A percentile compares a stretch with the other conserved stretches of the same genome.
These are phyloP conservation scores for Oryzias celebensis DNA, from an alignment of 2,113 vertebrate species.

Conservation along the genomic window DNA sequence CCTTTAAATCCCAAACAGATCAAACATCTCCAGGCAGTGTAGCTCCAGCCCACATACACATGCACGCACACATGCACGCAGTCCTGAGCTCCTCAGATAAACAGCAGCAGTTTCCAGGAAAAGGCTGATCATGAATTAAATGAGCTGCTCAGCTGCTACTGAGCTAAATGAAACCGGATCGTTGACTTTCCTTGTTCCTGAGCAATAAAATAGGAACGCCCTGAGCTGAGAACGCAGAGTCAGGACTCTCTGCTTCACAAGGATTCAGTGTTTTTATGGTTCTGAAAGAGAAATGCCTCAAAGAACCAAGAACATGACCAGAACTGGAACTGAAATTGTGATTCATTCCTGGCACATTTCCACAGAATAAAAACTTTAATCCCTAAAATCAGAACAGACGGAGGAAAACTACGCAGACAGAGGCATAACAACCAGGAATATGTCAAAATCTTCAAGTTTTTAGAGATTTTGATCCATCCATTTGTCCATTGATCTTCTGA, in stretches of 20 bases:
- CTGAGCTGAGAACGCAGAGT: not conserved
- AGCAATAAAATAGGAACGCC: constrained; percentile 1
- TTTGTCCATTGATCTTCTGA: not conserved
- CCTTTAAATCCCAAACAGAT: too few species aligned
- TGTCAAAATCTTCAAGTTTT: too few species aligned
- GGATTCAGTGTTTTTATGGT: too few species aligned
- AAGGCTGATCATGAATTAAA: constrained; percentile 1
- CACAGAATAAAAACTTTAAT: too few species aligned
- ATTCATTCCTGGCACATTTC: too few species aligned
- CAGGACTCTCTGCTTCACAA: not conserved
- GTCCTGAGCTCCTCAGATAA: constrained; percentile 3
- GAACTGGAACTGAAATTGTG: too few species aligned
- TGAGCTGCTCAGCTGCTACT: not conserved
- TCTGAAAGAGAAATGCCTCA: too few species aligned
- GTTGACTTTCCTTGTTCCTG: not conserved
- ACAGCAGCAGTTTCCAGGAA: constrained; percentile 18
- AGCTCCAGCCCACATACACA: not conserved
- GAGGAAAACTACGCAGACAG: too few species aligned
- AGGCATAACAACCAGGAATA: too few species aligned
- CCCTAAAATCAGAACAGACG: too few species aligned
- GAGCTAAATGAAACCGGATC: constrained; percentile 17
- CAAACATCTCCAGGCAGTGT: constrained; percentile 31
- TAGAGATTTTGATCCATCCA: not conserved
- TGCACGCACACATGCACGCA: not conserved
- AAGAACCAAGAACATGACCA: too few species aligned